Percentiles rank a stretch among this genome's conserved stretches.
Evolutionary conservation across 2,797 vertebrate species (phyloP).

Genomic region (Todus mexicanus): DNA sequence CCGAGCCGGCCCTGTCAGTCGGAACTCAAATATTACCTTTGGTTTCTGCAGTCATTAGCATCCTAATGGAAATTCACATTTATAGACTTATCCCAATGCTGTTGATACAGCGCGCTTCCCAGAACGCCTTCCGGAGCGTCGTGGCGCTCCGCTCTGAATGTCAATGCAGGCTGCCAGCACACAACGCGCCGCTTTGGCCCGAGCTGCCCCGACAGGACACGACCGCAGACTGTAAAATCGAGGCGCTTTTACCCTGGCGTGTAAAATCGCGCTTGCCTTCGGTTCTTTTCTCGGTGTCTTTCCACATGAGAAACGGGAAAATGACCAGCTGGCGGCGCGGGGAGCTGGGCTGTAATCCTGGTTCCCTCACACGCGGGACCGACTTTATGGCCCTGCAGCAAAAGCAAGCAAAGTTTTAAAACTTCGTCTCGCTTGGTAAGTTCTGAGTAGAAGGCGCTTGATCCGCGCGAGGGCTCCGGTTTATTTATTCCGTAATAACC

Average conservation of each 20-base stretch:
- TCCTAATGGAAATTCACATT: conserved; percentile 48
- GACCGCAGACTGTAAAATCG: neutral
- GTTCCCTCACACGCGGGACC: neutral
- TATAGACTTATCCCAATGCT: neutral
- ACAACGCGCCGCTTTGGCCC: rapidly evolving
- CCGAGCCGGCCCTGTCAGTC: neutral
- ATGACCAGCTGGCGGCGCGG: neutral
- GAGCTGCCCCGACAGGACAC: neutral
- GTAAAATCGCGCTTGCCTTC: neutral
- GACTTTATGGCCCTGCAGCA: neutral
- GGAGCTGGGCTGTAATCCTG: neutral
- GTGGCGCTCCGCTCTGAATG: neutral
- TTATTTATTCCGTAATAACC: conserved; percentile 3
- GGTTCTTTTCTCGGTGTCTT: neutral
- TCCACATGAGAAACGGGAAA: neutral
- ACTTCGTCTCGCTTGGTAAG: neutral
- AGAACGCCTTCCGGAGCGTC: neutral
- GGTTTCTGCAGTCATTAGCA: conserved; percentile 39
- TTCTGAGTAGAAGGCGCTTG: neutral
- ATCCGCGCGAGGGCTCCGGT: neutral
- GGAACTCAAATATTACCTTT: conserved; percentile 37
- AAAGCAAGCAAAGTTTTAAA: neutral
- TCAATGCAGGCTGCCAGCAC: neutral
- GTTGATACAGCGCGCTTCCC: neutral
- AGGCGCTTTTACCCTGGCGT: neutral